A percentile compares a stretch with the other conserved stretches of the same genome.
These are phyloP conservation scores for Himalopsyche japonica DNA, from an alignment of 2,888 invertebrate species.

Conservation along the genomic window DNA sequence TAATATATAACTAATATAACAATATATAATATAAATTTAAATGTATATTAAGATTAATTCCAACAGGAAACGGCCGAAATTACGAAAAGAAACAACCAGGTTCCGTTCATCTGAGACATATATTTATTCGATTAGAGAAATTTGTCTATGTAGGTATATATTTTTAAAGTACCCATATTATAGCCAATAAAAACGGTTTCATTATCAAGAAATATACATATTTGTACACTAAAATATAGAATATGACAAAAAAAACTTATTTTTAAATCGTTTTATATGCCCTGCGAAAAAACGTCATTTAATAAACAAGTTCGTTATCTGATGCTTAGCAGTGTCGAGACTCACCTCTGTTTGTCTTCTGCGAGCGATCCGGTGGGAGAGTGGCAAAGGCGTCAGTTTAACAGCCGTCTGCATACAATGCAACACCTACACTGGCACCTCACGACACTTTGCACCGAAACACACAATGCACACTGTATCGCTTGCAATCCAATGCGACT, in stretches of 20 bases:
- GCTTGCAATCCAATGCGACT: not conserved
- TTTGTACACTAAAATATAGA: too few species aligned
- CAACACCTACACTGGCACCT: not conserved
- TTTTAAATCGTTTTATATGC: not conserved
- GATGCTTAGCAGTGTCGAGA: not conserved
- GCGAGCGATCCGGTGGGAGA: not conserved
- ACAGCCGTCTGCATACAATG: not conserved
- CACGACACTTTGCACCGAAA: not conserved
- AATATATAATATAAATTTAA: too few species aligned
- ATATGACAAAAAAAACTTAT: not conserved
- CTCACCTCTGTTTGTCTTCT: slow-evolving; percentile 8
- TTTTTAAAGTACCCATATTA: too few species aligned
- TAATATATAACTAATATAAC: too few species aligned
- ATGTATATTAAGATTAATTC: too few species aligned
- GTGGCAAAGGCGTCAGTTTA: not conserved
- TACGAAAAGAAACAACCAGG: too few species aligned
- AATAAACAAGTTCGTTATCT: not conserved
- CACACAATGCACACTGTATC: not conserved
- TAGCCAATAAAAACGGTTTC: too few species aligned
- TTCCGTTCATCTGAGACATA: too few species aligned
- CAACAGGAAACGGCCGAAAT: too few species aligned
- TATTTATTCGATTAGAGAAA: too few species aligned
- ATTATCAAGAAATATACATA: too few species aligned
- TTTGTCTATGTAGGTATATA: too few species aligned
- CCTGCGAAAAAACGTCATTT: not conserved